These are phyloP conservation scores for Acrobasis repandana DNA, from an alignment of 2,888 invertebrate genomes.

Conservation along the genomic window DNA sequence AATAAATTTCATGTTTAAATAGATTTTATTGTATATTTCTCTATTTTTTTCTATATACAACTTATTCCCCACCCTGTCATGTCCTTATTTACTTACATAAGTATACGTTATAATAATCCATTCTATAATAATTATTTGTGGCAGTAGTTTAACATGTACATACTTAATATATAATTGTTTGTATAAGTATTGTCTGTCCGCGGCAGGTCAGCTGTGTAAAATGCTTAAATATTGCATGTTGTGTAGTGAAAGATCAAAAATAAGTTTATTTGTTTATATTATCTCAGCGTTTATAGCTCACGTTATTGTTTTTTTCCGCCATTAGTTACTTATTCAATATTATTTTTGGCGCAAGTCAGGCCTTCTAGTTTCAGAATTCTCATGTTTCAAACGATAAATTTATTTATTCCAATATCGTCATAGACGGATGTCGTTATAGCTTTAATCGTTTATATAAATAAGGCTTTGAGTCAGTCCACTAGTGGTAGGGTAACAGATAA, in stretches of 20 bases:
- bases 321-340: slow-evolving; percentile 55
- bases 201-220: slow-evolving; percentile 69
- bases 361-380: slow-evolving; percentile 55
- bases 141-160: slow-evolving; percentile 74
- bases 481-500: slow-evolving; percentile 37
- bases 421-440: slow-evolving; percentile 46
- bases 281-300: slow-evolving; percentile 61
- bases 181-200: slow-evolving; percentile 57
- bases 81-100: slow-evolving; percentile 74
- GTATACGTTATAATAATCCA: slow-evolving; percentile 54
- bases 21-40: slow-evolving; percentile 81
- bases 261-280: slow-evolving; percentile 78
- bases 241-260: slow-evolving; percentile 67
- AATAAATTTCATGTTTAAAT: slow-evolving; percentile 83
- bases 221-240: slow-evolving; percentile 77
- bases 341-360: slow-evolving; percentile 64
- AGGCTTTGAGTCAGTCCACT: slow-evolving; percentile 55
- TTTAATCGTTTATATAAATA: slow-evolving; percentile 58
- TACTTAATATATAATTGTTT: slow-evolving; percentile 64
- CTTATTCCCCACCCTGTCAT: slow-evolving; percentile 61
- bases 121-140: slow-evolving; percentile 75
- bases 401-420: slow-evolving; percentile 41
- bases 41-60: slow-evolving; percentile 76
- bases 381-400: slow-evolving; percentile 43
- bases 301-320: slow-evolving; percentile 62